Conservation (phyloP, 1,140 invertebrate genomes). For the Oppia nitens region DNA sequence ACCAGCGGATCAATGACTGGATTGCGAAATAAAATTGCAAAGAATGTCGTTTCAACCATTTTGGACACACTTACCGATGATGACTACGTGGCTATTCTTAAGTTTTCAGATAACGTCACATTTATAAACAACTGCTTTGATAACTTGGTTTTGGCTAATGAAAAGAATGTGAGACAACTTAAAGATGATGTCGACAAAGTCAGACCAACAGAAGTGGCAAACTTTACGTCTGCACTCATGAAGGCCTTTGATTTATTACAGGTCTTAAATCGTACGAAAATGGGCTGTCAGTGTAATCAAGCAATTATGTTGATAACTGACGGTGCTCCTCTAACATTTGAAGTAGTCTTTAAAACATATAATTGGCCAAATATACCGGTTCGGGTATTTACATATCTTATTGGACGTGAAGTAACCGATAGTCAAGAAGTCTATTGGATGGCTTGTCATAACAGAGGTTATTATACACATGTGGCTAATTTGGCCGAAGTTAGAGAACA, state of each 20-base stretch:
- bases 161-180: slow-evolving; percentile 66
- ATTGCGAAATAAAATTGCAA: slow-evolving; percentile 73
- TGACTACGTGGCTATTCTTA: slow-evolving; percentile 46
- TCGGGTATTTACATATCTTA: slow-evolving; percentile 90
- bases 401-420: slow-evolving; percentile 84
- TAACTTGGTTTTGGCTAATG: slow-evolving; percentile 64
- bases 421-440: slow-evolving; percentile 70
- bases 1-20: slow-evolving; percentile 95
- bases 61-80: slow-evolving; percentile 93
- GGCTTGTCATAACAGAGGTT: slow-evolving; percentile 38
- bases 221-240: slow-evolving; percentile 76
- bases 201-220: slow-evolving; percentile 71
- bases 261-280: slow-evolving; percentile 28
- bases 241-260: slow-evolving; percentile 73
- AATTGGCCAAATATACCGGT: slow-evolving; percentile 50
- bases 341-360: slow-evolving; percentile 71
- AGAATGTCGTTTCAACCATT: slow-evolving; percentile 63
- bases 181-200: slow-evolving; percentile 55
- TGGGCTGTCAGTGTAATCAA: slow-evolving; percentile 79
- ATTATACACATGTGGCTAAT: slow-evolving; percentile 81
- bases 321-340: slow-evolving; percentile 81
- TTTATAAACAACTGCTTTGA: slow-evolving; percentile 40
- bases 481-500: slow-evolving; percentile 78
- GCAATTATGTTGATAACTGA: slow-evolving; percentile 98
- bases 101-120: neutral